phyloP scores from a whole-genome alignment of 1,140 invertebrate species.

The Drosophila pseudoananassae region DNA sequence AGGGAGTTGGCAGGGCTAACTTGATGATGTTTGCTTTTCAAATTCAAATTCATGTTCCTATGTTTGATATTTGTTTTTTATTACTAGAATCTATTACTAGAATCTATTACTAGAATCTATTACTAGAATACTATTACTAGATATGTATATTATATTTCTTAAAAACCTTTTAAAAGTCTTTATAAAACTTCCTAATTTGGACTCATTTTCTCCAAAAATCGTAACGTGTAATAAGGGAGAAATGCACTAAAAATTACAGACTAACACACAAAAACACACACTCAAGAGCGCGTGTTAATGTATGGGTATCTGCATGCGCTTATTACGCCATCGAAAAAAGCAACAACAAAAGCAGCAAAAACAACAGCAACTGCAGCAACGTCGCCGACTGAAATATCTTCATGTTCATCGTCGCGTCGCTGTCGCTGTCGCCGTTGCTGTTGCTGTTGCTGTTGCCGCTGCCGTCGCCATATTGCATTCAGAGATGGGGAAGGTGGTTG shows the following conservation, averaged over 20 bases:
- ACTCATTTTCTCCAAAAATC: too few species aligned
- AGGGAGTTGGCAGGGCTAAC: neutral
- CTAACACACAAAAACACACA: slow-evolving; percentile 27
- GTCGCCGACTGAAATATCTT: slow-evolving; percentile 60
- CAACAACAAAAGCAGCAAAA: slow-evolving; percentile 19
- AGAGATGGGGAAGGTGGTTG: slow-evolving; percentile 1
- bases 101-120: too few species aligned
- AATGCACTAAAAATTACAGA: too few species aligned
- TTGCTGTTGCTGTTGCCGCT: neutral
- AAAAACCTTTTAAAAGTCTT: too few species aligned
- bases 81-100: too few species aligned
- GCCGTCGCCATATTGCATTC: slow-evolving; percentile 35
- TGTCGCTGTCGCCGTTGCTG: slow-evolving; percentile 19
- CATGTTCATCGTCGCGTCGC: slow-evolving; percentile 62
- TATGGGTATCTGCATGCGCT: slow-evolving; percentile 21
- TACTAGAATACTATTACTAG: too few species aligned
- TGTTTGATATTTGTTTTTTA: too few species aligned
- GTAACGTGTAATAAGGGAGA: too few species aligned
- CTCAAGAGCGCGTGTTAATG: neutral
- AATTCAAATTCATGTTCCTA: too few species aligned
- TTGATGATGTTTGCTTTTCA: neutral
- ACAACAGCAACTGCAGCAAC: slow-evolving; percentile 49
- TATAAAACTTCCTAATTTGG: too few species aligned
- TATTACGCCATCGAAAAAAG: slow-evolving; percentile 67
- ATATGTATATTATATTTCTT: too few species aligned